Base-by-base conservation (phyloP, 1,140 invertebrate species). In the Drosophila watanabei region DNA sequence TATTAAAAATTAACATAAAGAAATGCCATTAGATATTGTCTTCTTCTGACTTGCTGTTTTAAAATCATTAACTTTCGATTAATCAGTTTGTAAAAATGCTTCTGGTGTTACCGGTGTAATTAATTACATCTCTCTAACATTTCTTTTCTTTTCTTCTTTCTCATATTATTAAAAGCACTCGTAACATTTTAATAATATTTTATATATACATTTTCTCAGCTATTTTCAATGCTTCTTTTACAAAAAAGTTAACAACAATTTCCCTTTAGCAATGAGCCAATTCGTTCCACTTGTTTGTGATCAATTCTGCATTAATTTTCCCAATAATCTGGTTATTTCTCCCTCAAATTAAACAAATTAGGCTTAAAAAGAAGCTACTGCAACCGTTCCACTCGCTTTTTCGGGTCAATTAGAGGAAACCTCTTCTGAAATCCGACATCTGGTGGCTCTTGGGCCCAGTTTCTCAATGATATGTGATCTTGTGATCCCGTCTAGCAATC, bases 381-480 rank as follows among this genome's bases (percentile, higher is more conserved):
- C 18, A 37, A 10, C 4, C 11, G 51, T 9, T 54, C 13, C 33
- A 56, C 33, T 56, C 18, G 9, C 18, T 56, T 57, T 57, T 57
- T 28, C 0, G 52, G 33, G 52, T 56, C 52, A 56, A 39, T 56
- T 37, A 24, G 20, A 48, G n/a, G 9, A 37, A 24, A 37, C 18
- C 33, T 16, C 33, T 37, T 20, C 52, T 54, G 32, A 54, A 54
- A 33, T 18, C 13, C 52, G 2, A 56, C 33, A 56, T 24, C 52
- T 57, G 54, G 2, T 28, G 54, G 20, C 37, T n/a, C 37, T n/a
- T 11, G 20, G 6, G 24, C 54, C 54, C 54, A 28, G 54, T 75
- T 75, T 75, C 57, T 37, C 41, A 69, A 62, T 60, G 20, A 75
- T 75, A 51, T 75, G 57, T 60, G 20, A 75, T 75, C 59, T 75